A percentile compares a stretch with the other conserved stretches of the same genome.
These are phyloP conservation scores for Rhynchopsitta pachyrhyncha DNA, from an alignment of 2,113 vertebrate species.

Conservation along the genomic window DNA sequence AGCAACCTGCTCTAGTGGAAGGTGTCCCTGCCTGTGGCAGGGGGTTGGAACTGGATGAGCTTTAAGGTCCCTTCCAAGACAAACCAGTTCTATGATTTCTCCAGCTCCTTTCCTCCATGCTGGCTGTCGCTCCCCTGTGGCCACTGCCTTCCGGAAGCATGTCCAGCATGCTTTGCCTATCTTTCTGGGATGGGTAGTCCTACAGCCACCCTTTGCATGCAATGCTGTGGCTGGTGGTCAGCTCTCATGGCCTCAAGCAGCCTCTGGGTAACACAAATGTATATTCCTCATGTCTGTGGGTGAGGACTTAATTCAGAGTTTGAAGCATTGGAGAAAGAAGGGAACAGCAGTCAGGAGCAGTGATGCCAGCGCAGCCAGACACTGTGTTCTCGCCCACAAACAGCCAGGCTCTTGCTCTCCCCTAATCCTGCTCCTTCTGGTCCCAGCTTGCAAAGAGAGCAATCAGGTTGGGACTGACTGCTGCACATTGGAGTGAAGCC, in stretches of 20 bases:
- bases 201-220: not conserved
- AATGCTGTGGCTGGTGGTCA: not conserved
- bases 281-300: not conserved
- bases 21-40: not conserved
- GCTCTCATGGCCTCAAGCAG: not conserved
- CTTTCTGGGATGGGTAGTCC: not conserved
- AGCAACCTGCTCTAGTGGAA: not conserved
- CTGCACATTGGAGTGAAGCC: not conserved
- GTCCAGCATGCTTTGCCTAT: not conserved
- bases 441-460: not conserved
- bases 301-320: not conserved
- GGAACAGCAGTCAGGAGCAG: not conserved
- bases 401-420: fast-evolving
- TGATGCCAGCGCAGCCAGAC: fast-evolving
- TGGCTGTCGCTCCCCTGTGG: not conserved
- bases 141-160: fast-evolving
- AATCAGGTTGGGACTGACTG: not conserved
- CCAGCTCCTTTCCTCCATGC: not conserved
- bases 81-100: not conserved
- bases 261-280: not conserved
- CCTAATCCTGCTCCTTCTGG: not conserved
- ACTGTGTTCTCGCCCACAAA: not conserved
- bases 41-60: not conserved
- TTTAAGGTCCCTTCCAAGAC: not conserved
- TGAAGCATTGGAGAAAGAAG: not conserved